Conservation (phyloP, 2,797 vertebrate species). For the Neosilurus mollespiculum region DNA sequence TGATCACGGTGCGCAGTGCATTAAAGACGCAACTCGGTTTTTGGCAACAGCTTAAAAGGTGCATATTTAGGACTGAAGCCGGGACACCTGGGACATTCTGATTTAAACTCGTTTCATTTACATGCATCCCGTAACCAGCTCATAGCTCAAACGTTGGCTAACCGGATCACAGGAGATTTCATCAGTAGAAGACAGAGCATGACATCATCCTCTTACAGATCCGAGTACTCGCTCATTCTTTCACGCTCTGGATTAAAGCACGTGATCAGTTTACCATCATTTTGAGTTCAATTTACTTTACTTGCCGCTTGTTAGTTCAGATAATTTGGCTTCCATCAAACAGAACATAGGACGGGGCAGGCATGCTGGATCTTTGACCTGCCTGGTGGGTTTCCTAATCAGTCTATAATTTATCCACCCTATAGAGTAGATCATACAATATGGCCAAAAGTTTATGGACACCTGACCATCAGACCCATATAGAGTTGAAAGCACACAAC, state of each 20-base stretch:
- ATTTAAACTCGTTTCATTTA: neutral
- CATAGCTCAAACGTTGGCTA: neutral
- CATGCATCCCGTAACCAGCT: neutral
- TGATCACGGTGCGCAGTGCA: neutral
- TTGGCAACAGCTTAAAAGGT: slow-evolving; percentile 10
- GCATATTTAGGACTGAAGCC: neutral
- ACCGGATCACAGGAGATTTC: neutral
- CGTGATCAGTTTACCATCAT: neutral
- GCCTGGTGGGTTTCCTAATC: neutral
- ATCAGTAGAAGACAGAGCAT: neutral
- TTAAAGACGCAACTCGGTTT: slow-evolving; percentile 30
- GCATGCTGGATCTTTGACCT: neutral
- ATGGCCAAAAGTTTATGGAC: neutral
- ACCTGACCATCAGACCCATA: too few species aligned
- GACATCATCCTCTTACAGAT: too few species aligned
- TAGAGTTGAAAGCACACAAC: too few species aligned
- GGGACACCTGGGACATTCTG: neutral
- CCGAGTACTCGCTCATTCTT: neutral
- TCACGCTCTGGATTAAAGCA: neutral
- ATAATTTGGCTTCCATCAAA: neutral
- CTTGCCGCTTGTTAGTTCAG: neutral
- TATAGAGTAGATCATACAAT: neutral
- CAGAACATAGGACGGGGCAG: neutral
- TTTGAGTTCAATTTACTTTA: neutral
- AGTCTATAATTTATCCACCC: neutral